Percentiles rank a stretch among this genome's conserved stretches.
phyloP scores from a whole-genome alignment of 2,113 vertebrate genomes.

The Coryphaenoides rupestris region DNA sequence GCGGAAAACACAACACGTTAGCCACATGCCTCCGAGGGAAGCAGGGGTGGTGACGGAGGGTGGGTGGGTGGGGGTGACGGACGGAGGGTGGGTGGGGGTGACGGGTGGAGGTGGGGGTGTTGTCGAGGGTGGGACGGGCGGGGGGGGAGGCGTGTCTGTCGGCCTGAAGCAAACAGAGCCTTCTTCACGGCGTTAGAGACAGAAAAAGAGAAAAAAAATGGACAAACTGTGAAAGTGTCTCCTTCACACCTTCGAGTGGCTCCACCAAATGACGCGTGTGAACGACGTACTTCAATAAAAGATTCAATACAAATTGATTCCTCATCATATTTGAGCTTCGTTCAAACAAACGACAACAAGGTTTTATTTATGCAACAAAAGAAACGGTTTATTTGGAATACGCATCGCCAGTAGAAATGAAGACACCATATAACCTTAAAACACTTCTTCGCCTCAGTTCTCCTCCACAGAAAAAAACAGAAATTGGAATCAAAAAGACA shows the following conservation, averaged over 20 bases:
- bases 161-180: constrained; percentile 41
- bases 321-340: background rate
- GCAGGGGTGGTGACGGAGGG: background rate
- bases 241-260: constrained; percentile 51
- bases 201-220: no score
- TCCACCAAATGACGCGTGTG: constrained; percentile 4
- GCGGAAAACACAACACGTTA: constrained; percentile 51
- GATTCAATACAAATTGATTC: background rate
- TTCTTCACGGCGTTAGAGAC: constrained; percentile 52
- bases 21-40: constrained; percentile 57
- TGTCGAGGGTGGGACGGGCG: background rate
- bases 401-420: constrained; percentile 97
- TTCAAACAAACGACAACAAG: constrained; percentile 33
- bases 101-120: constrained; percentile 15
- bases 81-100: constrained; percentile 27
- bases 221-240: constrained; percentile 59
- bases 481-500: constrained; percentile 80
- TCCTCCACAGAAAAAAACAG: constrained; percentile 88
- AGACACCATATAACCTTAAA: constrained; percentile 86
- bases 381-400: constrained; percentile 96
- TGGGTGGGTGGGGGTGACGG: constrained; percentile 1
- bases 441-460: constrained; percentile 83
- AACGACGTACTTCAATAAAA: no score
- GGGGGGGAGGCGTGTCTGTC: constrained; percentile 26
- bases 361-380: constrained; percentile 84